A percentile compares a stretch with the other conserved stretches of the same genome.
These are phyloP conservation scores for Argyra leucocephala DNA, from an alignment of 2,888 invertebrate genomes.

Conservation along the genomic window DNA sequence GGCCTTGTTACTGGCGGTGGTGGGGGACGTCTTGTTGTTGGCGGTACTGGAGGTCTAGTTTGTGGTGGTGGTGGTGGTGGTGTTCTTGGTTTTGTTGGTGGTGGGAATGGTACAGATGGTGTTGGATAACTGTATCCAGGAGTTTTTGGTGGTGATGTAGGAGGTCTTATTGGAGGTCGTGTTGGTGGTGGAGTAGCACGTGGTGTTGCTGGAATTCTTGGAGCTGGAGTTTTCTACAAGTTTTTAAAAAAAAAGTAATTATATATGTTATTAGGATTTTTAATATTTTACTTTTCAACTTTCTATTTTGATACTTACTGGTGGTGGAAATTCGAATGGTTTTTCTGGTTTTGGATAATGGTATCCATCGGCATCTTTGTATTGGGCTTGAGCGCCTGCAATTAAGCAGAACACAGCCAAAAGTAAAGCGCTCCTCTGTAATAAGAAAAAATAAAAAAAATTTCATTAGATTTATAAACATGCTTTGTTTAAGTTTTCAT, in stretches of 20 bases:
- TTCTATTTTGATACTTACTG: constrained; percentile 18
- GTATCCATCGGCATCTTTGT: constrained; percentile 27
- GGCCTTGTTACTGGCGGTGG: constrained; percentile 12
- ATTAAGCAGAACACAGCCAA: constrained; percentile 36
- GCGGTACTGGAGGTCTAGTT: constrained; percentile 14
- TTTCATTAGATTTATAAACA: too few relatives aligned
- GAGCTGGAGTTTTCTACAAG: constrained; percentile 2
- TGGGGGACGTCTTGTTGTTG: constrained; percentile 20
- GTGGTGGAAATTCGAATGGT: constrained; percentile 11
- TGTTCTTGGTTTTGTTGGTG: constrained; percentile 1
- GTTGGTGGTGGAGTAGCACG: constrained; percentile 11
- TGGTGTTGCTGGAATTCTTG: neutral
- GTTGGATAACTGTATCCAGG: constrained; percentile 15
- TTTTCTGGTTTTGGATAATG: constrained; percentile 31
- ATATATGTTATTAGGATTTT: neutral
- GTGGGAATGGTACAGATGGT: constrained; percentile 11
- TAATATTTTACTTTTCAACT: constrained; percentile 15
- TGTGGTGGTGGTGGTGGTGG: constrained; percentile 12
- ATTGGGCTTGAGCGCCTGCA: constrained; percentile 31
- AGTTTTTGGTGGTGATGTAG: constrained; percentile 11
- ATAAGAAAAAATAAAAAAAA: constrained; percentile 16
- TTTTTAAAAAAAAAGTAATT: neutral
- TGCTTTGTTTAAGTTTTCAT: too few relatives aligned
- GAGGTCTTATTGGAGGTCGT: neutral
- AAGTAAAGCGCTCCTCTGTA: constrained; percentile 38